These are phyloP conservation scores for Prunella strophiata DNA, from an alignment of 2,797 vertebrate species.

Conservation along the genomic window DNA sequence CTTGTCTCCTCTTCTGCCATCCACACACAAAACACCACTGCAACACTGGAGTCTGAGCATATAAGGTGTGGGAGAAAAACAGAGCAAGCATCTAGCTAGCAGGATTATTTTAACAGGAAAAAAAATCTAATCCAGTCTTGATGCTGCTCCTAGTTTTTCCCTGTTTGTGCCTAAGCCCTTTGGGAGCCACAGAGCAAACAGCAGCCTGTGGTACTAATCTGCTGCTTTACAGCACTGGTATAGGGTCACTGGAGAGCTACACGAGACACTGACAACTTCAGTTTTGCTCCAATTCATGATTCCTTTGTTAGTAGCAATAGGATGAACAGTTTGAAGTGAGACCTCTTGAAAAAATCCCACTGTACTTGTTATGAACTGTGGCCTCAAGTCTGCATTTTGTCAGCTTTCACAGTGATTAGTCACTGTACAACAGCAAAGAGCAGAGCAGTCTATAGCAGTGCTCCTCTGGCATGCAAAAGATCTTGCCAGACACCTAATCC, in stretches of 20 bases:
- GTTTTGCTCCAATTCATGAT: slow-evolving; percentile 51
- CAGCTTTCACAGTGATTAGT: slow-evolving; percentile 46
- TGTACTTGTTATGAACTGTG: slow-evolving; percentile 31
- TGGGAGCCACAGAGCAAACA: slow-evolving; percentile 34
- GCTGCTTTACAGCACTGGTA: slow-evolving; percentile 29
- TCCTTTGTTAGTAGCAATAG: slow-evolving; percentile 48
- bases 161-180: background rate
- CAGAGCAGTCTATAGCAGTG: background rate
- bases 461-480: slow-evolving; percentile 38
- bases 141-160: background rate
- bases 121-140: background rate
- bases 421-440: slow-evolving; percentile 23
- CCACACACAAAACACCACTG: background rate
- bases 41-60: background rate
- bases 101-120: background rate
- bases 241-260: slow-evolving; percentile 43
- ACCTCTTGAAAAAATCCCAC: slow-evolving; percentile 58
- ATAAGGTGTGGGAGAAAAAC: background rate
- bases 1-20: background rate
- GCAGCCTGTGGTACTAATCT: slow-evolving; percentile 43
- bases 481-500: slow-evolving; percentile 40
- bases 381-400: slow-evolving; percentile 42
- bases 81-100: background rate
- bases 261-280: slow-evolving; percentile 44
- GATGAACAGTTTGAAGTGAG: slow-evolving; percentile 57